These are phyloP conservation scores for Micromussa lordhowensis DNA, from an alignment of 92 coral and sea anemone species.

Conservation along the genomic window DNA sequence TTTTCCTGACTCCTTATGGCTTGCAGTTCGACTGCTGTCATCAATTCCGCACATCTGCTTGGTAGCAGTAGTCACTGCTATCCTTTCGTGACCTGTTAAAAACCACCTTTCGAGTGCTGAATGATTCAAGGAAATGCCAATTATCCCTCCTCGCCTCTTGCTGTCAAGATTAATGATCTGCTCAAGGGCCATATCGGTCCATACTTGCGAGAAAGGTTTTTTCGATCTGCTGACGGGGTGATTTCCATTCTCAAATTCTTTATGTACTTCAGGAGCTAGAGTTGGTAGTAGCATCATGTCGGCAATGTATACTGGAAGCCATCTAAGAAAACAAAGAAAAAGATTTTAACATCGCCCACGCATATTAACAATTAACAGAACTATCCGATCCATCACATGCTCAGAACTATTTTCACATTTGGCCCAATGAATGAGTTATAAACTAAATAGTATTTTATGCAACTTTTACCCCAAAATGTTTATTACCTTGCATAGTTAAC, in stretches of 20 bases:
- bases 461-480: too few species aligned
- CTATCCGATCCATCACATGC: neutral
- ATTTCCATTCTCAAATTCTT: conserved; percentile 61
- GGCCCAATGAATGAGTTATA: too few species aligned
- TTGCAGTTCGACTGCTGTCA: neutral
- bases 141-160: conserved; percentile 69
- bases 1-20: neutral
- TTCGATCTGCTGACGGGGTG: conserved; percentile 52
- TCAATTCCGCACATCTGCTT: neutral
- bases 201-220: conserved; percentile 71
- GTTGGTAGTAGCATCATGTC: conserved; percentile 67
- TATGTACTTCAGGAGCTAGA: conserved; percentile 50
- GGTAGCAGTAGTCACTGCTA: too few species aligned
- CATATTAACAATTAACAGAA: neutral
- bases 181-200: conserved; percentile 22
- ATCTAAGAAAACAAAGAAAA: conserved; percentile 22
- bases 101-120: neutral
- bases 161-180: conserved; percentile 73
- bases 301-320: conserved; percentile 73
- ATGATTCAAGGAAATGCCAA: neutral
- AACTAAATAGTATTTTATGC: too few species aligned
- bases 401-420: too few species aligned
- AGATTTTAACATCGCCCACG: neutral
- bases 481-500: conserved; percentile 52
- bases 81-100: neutral